Conservation (phyloP, 2,888 invertebrate genomes). For the Parelbella ahira region DNA sequence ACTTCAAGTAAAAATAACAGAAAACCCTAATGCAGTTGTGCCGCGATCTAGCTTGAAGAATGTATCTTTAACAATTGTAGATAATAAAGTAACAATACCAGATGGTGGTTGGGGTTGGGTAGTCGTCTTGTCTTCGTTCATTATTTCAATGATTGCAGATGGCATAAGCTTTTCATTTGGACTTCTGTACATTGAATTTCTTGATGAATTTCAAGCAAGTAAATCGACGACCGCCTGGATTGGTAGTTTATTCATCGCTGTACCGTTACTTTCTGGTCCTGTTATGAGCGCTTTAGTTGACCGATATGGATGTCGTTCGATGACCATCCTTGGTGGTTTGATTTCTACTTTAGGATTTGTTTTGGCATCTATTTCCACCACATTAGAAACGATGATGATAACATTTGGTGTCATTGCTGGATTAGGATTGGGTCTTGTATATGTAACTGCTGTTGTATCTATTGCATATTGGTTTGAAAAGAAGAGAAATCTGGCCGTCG, state of each 20-base stretch:
- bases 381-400: constrained; percentile 89
- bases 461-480: constrained; percentile 97
- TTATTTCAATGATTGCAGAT: constrained; percentile 94
- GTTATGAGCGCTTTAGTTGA: constrained; percentile 92
- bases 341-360: constrained; percentile 88
- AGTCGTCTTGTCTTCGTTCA: constrained; percentile 90
- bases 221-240: constrained; percentile 94
- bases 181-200: constrained; percentile 90
- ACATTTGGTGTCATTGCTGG: constrained; percentile 93
- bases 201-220: constrained; percentile 88
- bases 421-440: constrained; percentile 90
- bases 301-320: constrained; percentile 89
- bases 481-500: constrained; percentile 91
- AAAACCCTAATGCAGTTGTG: constrained; percentile 41
- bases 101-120: constrained; percentile 96
- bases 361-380: constrained; percentile 84
- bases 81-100: constrained; percentile 80
- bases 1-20: constrained; percentile 30
- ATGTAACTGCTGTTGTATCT: constrained; percentile 94
- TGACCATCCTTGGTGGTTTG: constrained; percentile 87
- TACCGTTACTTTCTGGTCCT: constrained; percentile 92
- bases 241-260: constrained; percentile 93
- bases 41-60: constrained; percentile 36
- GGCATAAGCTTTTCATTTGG: constrained; percentile 97
- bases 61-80: constrained; percentile 35